phyloP scores from a whole-genome alignment of 2,113 vertebrate genomes.

The Opisthocomus hoazin region DNA sequence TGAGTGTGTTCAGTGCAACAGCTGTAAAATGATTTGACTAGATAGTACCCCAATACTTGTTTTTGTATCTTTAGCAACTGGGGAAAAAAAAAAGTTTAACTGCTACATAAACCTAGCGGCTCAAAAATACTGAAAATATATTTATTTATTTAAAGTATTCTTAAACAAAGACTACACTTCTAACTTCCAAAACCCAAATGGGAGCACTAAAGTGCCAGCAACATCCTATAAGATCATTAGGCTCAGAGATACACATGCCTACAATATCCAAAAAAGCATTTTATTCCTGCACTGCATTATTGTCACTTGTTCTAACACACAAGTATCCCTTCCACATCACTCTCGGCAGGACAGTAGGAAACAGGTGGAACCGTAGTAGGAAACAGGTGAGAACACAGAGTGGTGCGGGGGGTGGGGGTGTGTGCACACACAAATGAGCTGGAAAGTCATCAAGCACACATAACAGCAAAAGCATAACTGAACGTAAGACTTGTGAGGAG shows the following conservation, averaged over 20 bases:
- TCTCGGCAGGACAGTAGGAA: neutral
- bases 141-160: neutral
- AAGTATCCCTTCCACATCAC: neutral
- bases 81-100: neutral
- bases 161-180: neutral
- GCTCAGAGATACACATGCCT: neutral
- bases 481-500: neutral
- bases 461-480: neutral
- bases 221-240: neutral
- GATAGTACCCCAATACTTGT: neutral
- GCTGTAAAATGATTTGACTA: neutral
- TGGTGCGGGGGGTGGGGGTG: fast-evolving
- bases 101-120: neutral
- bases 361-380: neutral
- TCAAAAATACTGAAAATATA: neutral
- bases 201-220: neutral
- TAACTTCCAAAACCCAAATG: neutral
- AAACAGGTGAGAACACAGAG: neutral
- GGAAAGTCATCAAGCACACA: neutral
- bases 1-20: neutral
- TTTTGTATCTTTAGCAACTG: neutral
- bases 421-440: neutral
- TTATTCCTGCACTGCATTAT: neutral
- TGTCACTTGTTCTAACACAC: neutral
- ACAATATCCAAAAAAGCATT: neutral